Conservation (phyloP, 2,113 vertebrate species). For the Mirza zaza region DNA sequence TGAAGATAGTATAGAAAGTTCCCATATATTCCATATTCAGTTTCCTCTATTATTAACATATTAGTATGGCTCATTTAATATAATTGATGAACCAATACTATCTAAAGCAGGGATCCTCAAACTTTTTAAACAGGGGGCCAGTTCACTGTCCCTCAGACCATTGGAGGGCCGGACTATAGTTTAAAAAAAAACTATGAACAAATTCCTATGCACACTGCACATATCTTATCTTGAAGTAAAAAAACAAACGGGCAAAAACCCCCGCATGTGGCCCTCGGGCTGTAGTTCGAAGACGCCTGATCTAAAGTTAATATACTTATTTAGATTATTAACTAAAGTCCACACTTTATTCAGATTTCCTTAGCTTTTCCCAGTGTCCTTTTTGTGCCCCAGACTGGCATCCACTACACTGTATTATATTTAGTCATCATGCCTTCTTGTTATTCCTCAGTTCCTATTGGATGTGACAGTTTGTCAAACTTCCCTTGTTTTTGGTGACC, state of each 20-base stretch:
- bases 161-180: too few species aligned
- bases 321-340: neutral
- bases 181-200: too few species aligned
- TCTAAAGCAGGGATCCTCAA: too few species aligned
- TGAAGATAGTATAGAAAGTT: neutral
- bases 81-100: neutral
- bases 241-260: too few species aligned
- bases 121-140: too few species aligned
- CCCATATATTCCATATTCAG: neutral
- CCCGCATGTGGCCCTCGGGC: too few species aligned
- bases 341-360: neutral
- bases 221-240: too few species aligned
- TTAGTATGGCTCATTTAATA: neutral
- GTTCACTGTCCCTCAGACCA: too few species aligned
- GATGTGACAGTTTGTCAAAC: neutral
- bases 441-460: neutral
- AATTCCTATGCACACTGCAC: too few species aligned
- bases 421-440: too few species aligned
- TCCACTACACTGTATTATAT: neutral
- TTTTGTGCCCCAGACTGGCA: too few species aligned
- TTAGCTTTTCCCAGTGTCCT: neutral
- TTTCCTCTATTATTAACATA: neutral
- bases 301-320: neutral
- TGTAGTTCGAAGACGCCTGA: neutral
- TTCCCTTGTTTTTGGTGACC: neutral